phyloP scores from a whole-genome alignment of 2,888 invertebrate genomes.

The Athalia cordata region DNA sequence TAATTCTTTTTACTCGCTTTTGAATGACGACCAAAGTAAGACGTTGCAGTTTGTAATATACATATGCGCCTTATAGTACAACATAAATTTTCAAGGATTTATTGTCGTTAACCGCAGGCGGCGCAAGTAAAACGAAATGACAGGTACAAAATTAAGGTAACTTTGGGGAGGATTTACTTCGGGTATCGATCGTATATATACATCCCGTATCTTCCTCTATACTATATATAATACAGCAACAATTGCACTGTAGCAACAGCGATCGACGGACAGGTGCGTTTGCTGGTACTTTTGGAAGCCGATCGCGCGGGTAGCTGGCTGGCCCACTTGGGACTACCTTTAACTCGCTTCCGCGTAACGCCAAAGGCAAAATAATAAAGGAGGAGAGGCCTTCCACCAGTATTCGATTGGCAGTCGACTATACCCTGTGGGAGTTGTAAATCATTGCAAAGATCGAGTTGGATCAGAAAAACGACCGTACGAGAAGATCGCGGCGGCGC shows the following conservation, averaged over 20 bases:
- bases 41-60: too few species aligned
- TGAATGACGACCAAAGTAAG: too few species aligned
- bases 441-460: constrained; percentile 8
- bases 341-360: constrained; percentile 2
- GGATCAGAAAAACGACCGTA: neutral
- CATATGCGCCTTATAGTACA: neutral
- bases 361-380: neutral
- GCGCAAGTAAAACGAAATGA: constrained; percentile 27
- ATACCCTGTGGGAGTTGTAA: constrained; percentile 10
- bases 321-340: constrained; percentile 27
- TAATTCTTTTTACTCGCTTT: neutral
- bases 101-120: constrained; percentile 33
- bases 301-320: neutral
- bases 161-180: constrained; percentile 26
- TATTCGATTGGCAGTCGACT: too few species aligned
- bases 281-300: constrained; percentile 39
- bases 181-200: constrained; percentile 22
- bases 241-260: constrained; percentile 17
- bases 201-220: constrained; percentile 12
- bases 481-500: neutral
- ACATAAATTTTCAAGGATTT: constrained; percentile 28
- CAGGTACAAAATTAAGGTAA: constrained; percentile 43
- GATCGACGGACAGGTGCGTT: constrained; percentile 53
- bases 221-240: constrained; percentile 43
- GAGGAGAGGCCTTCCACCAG: neutral